A percentile compares a stretch with the other conserved stretches of the same genome.
These are phyloP conservation scores for Mycetomoellerius zeteki DNA, from an alignment of 1,140 invertebrate species.

Conservation along the genomic window DNA sequence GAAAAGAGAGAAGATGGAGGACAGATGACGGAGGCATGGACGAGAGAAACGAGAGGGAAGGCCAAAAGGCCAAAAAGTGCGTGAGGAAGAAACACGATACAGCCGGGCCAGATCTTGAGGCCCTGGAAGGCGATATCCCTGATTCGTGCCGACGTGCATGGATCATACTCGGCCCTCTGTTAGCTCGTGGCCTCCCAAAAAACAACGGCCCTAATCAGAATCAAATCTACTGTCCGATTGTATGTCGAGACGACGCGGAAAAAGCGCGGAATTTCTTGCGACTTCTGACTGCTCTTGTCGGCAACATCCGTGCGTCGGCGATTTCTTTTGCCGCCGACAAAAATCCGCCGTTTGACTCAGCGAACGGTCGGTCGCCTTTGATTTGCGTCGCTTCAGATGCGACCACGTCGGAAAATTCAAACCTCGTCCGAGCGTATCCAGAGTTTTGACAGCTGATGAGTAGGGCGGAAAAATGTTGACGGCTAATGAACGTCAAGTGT, in stretches of 20 bases:
- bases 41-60: conserved; percentile 42
- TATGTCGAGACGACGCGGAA: conserved; percentile 38
- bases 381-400: conserved; percentile 11
- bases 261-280: conserved; percentile 63
- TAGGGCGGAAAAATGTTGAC: conserved; percentile 5
- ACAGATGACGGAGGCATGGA: conserved; percentile 25
- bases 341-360: neutral
- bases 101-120: conserved; percentile 77
- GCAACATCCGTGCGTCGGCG: neutral
- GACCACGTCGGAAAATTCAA: neutral
- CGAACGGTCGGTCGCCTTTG: conserved; percentile 3
- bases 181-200: conserved; percentile 78
- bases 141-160: conserved; percentile 83
- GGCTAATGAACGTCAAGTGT: neutral
- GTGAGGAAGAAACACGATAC: conserved; percentile 82
- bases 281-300: conserved; percentile 2
- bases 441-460: conserved; percentile 55
- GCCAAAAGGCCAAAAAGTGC: conserved; percentile 73
- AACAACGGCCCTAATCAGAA: conserved; percentile 77
- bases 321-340: neutral
- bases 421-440: neutral
- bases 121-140: conserved; percentile 85
- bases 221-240: conserved; percentile 75
- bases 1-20: conserved; percentile 3
- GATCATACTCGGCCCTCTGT: conserved; percentile 81